Conservation (phyloP, 2,113 vertebrate genomes). For the Mus spicilegus region DNA sequence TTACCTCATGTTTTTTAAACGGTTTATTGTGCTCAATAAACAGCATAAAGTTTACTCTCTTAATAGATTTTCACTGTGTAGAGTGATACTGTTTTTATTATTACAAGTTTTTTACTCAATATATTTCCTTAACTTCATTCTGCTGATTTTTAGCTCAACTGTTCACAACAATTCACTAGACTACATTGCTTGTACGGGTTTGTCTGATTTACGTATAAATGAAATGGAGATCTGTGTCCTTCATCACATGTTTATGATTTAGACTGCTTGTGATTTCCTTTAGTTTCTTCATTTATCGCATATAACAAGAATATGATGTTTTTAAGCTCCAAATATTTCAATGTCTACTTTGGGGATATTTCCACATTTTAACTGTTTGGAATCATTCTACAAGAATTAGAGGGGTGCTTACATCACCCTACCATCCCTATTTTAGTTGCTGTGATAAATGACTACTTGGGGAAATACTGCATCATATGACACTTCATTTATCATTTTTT, state of each 20-base stretch:
- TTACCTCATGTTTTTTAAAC: neutral
- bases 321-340: neutral
- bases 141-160: neutral
- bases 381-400: neutral
- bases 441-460: neutral
- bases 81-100: neutral
- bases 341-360: neutral
- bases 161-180: neutral
- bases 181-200: neutral
- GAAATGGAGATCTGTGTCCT: neutral
- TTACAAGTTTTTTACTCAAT: too few species aligned
- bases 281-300: neutral
- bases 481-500: neutral
- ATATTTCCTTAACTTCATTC: neutral
- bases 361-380: neutral
- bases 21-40: neutral
- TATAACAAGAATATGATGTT: neutral
- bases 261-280: neutral
- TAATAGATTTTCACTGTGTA: neutral
- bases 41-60: neutral
- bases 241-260: neutral
- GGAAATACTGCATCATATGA: neutral
- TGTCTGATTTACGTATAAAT: neutral
- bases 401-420: too few species aligned
- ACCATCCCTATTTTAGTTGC: neutral